These are phyloP conservation scores for Podarcis cretensis DNA, from an alignment of 2,113 vertebrate species.

Conservation along the genomic window DNA sequence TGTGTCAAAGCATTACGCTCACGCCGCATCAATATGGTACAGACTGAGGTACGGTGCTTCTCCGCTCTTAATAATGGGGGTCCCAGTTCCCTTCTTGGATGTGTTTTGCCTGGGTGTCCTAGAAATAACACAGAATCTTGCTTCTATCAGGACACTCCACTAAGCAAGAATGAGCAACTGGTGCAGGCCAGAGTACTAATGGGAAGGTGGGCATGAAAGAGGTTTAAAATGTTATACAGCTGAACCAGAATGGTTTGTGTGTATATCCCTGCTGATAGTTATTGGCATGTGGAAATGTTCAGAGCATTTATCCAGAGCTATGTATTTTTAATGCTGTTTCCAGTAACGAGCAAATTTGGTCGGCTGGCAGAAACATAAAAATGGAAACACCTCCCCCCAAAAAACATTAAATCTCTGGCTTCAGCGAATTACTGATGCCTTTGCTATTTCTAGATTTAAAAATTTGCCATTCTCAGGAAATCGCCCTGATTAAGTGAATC, in stretches of 20 bases:
- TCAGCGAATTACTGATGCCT: constrained; percentile 22
- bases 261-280: neutral
- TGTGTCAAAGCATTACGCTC: constrained; percentile 97
- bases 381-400: neutral
- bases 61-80: neutral
- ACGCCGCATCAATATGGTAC: constrained; percentile 99
- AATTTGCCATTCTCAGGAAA: constrained; percentile 38
- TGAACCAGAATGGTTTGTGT: neutral
- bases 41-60: constrained; percentile 89
- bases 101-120: neutral
- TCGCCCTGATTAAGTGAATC: constrained; percentile 15
- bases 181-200: neutral
- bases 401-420: neutral
- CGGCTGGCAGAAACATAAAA: neutral
- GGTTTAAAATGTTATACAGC: neutral
- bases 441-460: constrained; percentile 33
- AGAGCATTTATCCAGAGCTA: constrained; percentile 22
- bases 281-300: rapidly evolving
- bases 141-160: neutral
- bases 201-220: neutral
- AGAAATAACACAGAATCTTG: constrained; percentile 12
- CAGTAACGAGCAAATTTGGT: neutral
- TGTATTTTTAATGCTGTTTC: constrained; percentile 27
- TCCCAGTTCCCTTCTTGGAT: neutral
- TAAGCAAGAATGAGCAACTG: neutral